These are phyloP conservation scores for Apeira syringaria DNA, from an alignment of 2,888 invertebrate species.

Conservation along the genomic window DNA sequence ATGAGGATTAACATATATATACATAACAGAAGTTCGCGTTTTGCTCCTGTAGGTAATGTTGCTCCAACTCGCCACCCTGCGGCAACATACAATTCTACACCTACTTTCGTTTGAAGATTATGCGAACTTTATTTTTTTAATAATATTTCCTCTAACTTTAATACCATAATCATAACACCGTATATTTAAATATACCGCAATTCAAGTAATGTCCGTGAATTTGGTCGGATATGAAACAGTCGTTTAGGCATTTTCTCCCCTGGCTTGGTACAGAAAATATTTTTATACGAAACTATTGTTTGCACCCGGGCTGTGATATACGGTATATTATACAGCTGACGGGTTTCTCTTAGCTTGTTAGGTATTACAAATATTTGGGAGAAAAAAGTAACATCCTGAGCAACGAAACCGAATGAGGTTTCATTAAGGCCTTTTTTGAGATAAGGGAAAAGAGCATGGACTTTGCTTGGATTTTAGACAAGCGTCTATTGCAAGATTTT, in stretches of 20 bases:
- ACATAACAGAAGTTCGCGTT: no score
- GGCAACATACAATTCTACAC: no score
- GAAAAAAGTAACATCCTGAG: conserved; percentile 26
- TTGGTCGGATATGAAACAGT: conserved; percentile 1
- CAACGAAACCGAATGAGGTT: conserved; percentile 58
- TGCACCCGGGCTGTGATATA: conserved; percentile 25
- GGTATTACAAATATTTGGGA: conserved; percentile 21
- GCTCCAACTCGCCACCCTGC: no score
- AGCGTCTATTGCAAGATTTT: conserved; percentile 73
- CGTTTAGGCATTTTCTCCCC: conserved; percentile 1
- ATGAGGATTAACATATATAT: no score
- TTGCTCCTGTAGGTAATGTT: no score
- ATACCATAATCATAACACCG: no score
- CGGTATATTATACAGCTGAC: conserved; percentile 21
- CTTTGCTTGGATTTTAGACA: conserved; percentile 73
- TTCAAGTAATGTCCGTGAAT: not conserved
- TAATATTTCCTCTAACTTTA: no score
- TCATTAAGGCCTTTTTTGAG: conserved; percentile 60
- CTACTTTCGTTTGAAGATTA: no score
- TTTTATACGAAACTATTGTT: conserved; percentile 22
- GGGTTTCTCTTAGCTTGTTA: conserved; percentile 27
- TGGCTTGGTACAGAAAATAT: conserved; percentile 16
- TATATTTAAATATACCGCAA: no score
- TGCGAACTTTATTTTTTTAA: no score
- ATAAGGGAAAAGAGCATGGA: conserved; percentile 55